These are phyloP conservation scores for Monoplex corrugatus DNA, from an alignment of 2,888 invertebrate genomes.

Conservation along the genomic window DNA sequence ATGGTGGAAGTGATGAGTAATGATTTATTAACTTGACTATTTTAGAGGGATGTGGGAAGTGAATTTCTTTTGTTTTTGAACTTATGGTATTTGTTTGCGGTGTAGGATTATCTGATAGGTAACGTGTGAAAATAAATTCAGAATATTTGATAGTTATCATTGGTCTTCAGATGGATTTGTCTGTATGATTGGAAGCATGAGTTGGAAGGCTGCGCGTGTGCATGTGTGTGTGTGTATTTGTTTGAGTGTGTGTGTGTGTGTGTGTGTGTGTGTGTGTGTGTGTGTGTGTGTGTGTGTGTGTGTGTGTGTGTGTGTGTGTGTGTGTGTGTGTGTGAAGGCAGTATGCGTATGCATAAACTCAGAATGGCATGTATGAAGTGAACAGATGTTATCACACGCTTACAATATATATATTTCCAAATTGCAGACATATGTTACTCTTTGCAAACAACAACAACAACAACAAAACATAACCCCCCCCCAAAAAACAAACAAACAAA, in stretches of 20 bases:
- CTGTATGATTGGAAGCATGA: background rate
- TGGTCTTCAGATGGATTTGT: too few species aligned
- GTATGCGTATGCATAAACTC: background rate
- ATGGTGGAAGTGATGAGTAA: too few species aligned
- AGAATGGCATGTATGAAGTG: background rate
- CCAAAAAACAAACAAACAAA: too few species aligned
- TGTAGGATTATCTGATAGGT: slow-evolving; percentile 10
- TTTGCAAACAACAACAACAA: too few species aligned
- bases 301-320: background rate
- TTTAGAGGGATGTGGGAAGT: background rate
- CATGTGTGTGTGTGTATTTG: background rate
- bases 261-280: slow-evolving; percentile 25
- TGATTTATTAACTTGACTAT: background rate
- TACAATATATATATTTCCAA: too few species aligned
- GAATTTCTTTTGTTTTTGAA: background rate
- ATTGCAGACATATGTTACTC: too few species aligned
- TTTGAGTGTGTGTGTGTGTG: slow-evolving; percentile 1
- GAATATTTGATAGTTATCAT: background rate
- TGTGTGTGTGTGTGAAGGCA: too few species aligned
- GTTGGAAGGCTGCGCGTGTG: background rate
- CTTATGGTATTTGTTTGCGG: background rate
- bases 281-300: background rate
- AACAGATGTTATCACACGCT: background rate
- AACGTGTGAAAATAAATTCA: slow-evolving; percentile 24
- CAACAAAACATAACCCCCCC: too few species aligned